phyloP scores from a whole-genome alignment of 2,888 invertebrate species.

The Margaritifera margaritifera region DNA sequence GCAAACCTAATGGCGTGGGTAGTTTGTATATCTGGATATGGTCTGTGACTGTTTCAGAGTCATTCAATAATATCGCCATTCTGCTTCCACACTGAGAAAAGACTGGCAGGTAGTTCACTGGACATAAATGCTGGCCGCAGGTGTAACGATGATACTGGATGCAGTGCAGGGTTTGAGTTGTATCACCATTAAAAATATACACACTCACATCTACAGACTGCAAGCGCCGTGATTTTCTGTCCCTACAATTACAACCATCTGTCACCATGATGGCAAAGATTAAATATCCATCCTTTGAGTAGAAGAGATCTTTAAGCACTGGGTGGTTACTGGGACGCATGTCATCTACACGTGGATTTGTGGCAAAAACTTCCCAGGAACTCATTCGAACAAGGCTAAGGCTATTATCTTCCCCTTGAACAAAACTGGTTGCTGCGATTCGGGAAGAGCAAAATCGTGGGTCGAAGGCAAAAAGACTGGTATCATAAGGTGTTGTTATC shows the following conservation, averaged over 20 bases:
- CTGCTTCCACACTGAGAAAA: conserved; percentile 70
- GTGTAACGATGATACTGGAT: conserved; percentile 70
- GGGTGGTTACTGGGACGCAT: conserved; percentile 62
- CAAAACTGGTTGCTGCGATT: conserved; percentile 69
- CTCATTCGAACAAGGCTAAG: conserved; percentile 62
- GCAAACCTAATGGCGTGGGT: conserved; percentile 65
- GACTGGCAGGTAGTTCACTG: conserved; percentile 69
- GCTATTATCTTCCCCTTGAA: conserved; percentile 62
- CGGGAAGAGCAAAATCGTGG: conserved; percentile 67
- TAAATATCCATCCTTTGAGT: conserved; percentile 67
- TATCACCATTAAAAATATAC: conserved; percentile 69
- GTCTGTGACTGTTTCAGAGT: conserved; percentile 62
- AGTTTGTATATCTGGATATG: conserved; percentile 70
- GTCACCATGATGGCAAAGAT: conserved; percentile 68
- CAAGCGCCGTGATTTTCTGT: conserved; percentile 65
- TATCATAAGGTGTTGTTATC: conserved; percentile 55
- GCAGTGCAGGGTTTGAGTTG: conserved; percentile 67
- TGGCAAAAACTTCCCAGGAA: conserved; percentile 61
- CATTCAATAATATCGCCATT: conserved; percentile 70
- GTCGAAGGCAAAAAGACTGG: conserved; percentile 69
- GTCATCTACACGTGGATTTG: conserved; percentile 65
- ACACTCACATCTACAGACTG: conserved; percentile 67
- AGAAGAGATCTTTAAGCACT: conserved; percentile 64
- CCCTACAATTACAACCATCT: conserved; percentile 66
- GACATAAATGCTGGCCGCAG: conserved; percentile 69